Base-by-base conservation (phyloP, 2,797 vertebrate species). In the Kryptolebias ocellatus region DNA sequence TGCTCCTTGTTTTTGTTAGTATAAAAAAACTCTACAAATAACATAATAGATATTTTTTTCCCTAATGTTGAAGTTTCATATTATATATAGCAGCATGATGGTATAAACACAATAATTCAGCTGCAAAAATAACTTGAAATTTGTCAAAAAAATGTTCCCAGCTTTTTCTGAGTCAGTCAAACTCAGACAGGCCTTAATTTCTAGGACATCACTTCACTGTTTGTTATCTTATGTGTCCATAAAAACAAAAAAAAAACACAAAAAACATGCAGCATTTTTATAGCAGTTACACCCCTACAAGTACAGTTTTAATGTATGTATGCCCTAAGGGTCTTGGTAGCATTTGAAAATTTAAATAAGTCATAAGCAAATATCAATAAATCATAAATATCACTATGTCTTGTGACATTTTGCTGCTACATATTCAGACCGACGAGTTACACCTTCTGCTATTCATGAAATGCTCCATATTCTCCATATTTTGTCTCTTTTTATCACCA, bases 151-250 rank as follows among this genome's bases (percentile, higher is more conserved):
- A 49, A 46, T 16, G 76, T 66, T 72, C 46, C 65, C 55, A 65
- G 77, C 61, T 59, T 54, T 57, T 34, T 71, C 61, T 60, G 45
- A 75, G 60, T 67, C 57, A 73, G 54, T 68, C 17, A 46, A 39
- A 70, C 28, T 50, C n/a, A 7, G 31, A 62, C 18, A 64, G 64
- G 42, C 52, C 49, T 67, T 77, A 62, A 66, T 62, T 79, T 84
- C 28, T 18, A 53, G 29, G 45, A 29, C 55, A 60, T 3, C 16
- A 1, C n/a, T 27, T 39, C 31, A 1, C 31, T 9, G 52, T 53
- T 52, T 78, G 50, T 59, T 14, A 39, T 63, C 51, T 70, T 37
- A 46, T 34, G 50, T 17, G 18, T 60, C 17, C 20, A 24, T 24
- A 24, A 24, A 24, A 24, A 24, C 20, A 24, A 24, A 24, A 24